Percentiles rank a stretch among this genome's conserved stretches.
Conservation (phyloP, 2,888 invertebrate genomes). For the Drosophila hawaiiensis region DNA sequence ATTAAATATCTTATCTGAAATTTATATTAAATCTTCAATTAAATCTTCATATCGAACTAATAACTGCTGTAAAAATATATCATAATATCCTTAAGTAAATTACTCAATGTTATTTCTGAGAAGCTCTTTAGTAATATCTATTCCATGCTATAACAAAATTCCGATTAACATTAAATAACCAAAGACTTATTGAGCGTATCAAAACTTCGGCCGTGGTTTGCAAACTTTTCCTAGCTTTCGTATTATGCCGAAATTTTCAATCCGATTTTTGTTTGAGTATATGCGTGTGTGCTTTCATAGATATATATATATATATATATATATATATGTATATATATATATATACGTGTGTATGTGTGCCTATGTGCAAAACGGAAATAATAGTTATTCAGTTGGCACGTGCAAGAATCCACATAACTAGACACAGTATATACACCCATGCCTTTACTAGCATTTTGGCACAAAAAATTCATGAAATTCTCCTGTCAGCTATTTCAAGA, state of each 20-base stretch:
- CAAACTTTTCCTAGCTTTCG: constrained; percentile 20
- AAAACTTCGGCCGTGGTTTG: neutral
- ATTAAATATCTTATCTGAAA: too few relatives aligned
- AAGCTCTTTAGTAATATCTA: neutral
- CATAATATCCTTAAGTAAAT: neutral
- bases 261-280: constrained; percentile 52
- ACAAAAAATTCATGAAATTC: constrained; percentile 51
- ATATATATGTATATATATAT: too few relatives aligned
- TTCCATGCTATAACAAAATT: neutral
- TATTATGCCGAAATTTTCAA: constrained; percentile 55
- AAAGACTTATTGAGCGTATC: constrained; percentile 43
- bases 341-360: too few relatives aligned
- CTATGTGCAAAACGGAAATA: constrained; percentile 45
- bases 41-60: neutral
- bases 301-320: neutral
- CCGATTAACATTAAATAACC: neutral
- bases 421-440: constrained; percentile 10
- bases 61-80: neutral
- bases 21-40: too few relatives aligned
- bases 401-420: constrained; percentile 35
- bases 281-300: constrained; percentile 16
- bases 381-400: constrained; percentile 70
- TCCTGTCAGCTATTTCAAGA: constrained; percentile 50
- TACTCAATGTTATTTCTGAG: too few relatives aligned
- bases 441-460: constrained; percentile 6